A percentile compares a stretch with the other conserved stretches of the same genome.
phyloP scores from a whole-genome alignment of 2,797 vertebrate genomes.

The Microctenopoma lineatum region DNA sequence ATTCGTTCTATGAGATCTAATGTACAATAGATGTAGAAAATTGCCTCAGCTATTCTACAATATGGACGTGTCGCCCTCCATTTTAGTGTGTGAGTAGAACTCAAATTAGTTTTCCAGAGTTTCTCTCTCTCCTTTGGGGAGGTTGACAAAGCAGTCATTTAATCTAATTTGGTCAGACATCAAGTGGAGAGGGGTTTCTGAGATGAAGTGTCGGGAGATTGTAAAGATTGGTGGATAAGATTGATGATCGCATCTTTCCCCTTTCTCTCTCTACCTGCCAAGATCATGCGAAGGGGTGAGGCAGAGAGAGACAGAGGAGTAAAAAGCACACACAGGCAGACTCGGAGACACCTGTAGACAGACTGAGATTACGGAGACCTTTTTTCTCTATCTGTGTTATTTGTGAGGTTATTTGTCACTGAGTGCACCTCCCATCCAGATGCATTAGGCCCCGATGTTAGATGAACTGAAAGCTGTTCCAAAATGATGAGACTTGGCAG shows the following conservation, averaged over 20 bases:
- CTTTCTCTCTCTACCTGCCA: conserved; percentile 25
- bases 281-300: conserved; percentile 13
- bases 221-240: conserved; percentile 58
- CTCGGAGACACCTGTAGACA: conserved; percentile 26
- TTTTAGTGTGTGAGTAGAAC: conserved; percentile 43
- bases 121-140: conserved; percentile 40
- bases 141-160: conserved; percentile 65
- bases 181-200: conserved; percentile 53
- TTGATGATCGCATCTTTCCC: conserved; percentile 44
- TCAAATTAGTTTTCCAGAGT: conserved; percentile 49
- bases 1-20: conserved; percentile 19
- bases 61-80: conserved; percentile 27
- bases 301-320: conserved; percentile 20
- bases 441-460: conserved; percentile 41
- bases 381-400: conserved; percentile 49
- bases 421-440: conserved; percentile 49
- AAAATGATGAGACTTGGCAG: conserved; percentile 37
- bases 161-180: conserved; percentile 67
- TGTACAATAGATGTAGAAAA: conserved; percentile 28
- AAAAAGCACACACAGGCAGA: conserved; percentile 26
- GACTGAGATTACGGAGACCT: conserved; percentile 42
- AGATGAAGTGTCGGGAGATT: conserved; percentile 62
- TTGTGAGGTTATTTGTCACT: conserved; percentile 61
- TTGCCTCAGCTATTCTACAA: conserved; percentile 34
- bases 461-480: conserved; percentile 35